These are phyloP conservation scores for Caenorhabditis imperialis DNA, from an alignment of 2,888 invertebrate species.

Conservation along the genomic window DNA sequence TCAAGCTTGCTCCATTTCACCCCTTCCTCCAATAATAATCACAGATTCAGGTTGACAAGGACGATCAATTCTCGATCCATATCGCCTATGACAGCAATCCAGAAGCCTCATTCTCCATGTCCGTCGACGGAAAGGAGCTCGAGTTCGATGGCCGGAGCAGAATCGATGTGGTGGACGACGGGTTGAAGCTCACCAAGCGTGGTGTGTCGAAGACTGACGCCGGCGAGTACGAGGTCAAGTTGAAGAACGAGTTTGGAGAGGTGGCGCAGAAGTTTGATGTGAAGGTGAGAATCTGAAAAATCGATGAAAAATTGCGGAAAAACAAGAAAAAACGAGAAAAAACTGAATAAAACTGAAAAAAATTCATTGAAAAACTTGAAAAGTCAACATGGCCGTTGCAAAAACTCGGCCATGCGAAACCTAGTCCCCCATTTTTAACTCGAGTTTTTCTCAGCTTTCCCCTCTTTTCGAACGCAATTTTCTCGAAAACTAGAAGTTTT, in stretches of 20 bases:
- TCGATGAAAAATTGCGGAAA: too few relatives aligned
- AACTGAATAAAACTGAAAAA: not conserved
- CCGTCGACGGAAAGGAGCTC: constrained; percentile 69
- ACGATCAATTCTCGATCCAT: constrained; percentile 69
- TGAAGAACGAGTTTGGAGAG: constrained; percentile 74
- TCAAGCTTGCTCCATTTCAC: constrained; percentile 2
- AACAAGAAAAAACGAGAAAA: too few relatives aligned
- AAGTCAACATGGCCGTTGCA: constrained; percentile 34
- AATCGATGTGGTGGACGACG: constrained; percentile 62
- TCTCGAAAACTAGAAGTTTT: too few relatives aligned
- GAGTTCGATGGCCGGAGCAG: constrained; percentile 68
- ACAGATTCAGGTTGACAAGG: constrained; percentile 68
- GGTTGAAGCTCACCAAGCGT: constrained; percentile 60
- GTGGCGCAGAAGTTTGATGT: constrained; percentile 63
- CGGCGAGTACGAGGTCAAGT: constrained; percentile 73
- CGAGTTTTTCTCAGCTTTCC: too few relatives aligned
- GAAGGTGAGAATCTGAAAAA: constrained; percentile 51
- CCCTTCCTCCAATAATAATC: not conserved
- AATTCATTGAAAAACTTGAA: too few relatives aligned
- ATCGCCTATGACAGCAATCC: constrained; percentile 68
- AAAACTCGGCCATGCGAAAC: not conserved
- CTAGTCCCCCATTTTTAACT: not conserved
- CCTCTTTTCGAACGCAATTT: too few relatives aligned
- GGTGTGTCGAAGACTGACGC: constrained; percentile 70
- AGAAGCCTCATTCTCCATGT: constrained; percentile 71